These are phyloP conservation scores for Agonum fuliginosum DNA, from an alignment of 2,888 invertebrate genomes.

Conservation along the genomic window DNA sequence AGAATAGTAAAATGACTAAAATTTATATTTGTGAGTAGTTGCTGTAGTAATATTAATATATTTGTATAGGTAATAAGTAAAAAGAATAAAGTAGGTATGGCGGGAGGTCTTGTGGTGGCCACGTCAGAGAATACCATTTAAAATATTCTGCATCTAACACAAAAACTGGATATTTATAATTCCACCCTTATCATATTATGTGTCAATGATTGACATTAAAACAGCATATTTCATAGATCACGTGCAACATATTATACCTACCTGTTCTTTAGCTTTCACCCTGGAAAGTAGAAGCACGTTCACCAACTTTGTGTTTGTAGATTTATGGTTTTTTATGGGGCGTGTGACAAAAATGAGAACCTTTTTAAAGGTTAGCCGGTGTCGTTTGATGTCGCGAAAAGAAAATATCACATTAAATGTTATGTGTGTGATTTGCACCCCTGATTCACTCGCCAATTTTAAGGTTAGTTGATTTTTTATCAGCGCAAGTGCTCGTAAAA, in stretches of 20 bases:
- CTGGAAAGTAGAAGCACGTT: no score
- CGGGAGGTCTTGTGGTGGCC: no score
- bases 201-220: slow-evolving; percentile 11
- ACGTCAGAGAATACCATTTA: no score
- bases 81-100: no score
- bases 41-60: no score
- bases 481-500: slow-evolving; percentile 8
- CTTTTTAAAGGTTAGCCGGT: slow-evolving; percentile 41
- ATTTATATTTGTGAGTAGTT: no score
- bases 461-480: slow-evolving; percentile 56
- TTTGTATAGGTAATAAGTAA: no score
- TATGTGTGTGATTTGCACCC: slow-evolving; percentile 48
- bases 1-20: no score
- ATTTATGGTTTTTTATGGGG: slow-evolving; percentile 45
- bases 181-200: not conserved
- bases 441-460: slow-evolving; percentile 48
- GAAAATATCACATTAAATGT: slow-evolving; percentile 58
- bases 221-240: not conserved
- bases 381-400: slow-evolving; percentile 43
- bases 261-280: not conserved
- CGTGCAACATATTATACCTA: not conserved
- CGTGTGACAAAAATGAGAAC: slow-evolving; percentile 49
- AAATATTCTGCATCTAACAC: no score
- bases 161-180: no score
- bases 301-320: slow-evolving; percentile 24